phyloP scores from a whole-genome alignment of 2,888 invertebrate species.

The Pristionchus arcanus region DNA sequence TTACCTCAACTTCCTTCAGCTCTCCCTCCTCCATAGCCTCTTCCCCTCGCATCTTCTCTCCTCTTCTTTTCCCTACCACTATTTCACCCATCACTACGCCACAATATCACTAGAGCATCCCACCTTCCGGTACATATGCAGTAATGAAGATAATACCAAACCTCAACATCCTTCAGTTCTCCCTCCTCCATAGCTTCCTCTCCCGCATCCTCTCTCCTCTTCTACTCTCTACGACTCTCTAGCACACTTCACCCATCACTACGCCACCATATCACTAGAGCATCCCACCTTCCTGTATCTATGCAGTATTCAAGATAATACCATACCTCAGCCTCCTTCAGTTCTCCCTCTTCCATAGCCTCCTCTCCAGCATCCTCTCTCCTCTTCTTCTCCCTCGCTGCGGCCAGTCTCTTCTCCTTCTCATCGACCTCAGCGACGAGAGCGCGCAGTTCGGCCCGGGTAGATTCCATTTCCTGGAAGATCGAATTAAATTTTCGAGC shows the following conservation, averaged over 20 bases:
- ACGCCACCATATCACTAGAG: neutral
- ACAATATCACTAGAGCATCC: neutral
- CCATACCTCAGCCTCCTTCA: neutral
- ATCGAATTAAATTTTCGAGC: neutral
- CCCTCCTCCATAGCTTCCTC: neutral
- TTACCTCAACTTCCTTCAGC: neutral
- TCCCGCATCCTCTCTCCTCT: neutral
- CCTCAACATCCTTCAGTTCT: neutral
- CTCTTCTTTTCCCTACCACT: neutral
- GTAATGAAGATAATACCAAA: neutral
- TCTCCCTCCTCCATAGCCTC: neutral
- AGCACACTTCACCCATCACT: neutral
- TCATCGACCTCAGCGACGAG: conserved; percentile 17
- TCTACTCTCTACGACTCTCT: neutral
- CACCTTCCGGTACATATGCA: neutral
- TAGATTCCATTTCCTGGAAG: neutral
- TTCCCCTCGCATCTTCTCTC: neutral
- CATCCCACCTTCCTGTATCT: neutral
- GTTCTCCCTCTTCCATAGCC: neutral
- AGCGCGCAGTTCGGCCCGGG: neutral
- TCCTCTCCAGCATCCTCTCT: conserved; percentile 19
- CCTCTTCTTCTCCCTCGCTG: conserved; percentile 19
- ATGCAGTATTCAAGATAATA: too few relatives aligned
- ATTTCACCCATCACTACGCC: neutral
- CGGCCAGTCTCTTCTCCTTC: neutral